phyloP scores from a whole-genome alignment of 2,113 vertebrate species.

The Azemiops feae region DNA sequence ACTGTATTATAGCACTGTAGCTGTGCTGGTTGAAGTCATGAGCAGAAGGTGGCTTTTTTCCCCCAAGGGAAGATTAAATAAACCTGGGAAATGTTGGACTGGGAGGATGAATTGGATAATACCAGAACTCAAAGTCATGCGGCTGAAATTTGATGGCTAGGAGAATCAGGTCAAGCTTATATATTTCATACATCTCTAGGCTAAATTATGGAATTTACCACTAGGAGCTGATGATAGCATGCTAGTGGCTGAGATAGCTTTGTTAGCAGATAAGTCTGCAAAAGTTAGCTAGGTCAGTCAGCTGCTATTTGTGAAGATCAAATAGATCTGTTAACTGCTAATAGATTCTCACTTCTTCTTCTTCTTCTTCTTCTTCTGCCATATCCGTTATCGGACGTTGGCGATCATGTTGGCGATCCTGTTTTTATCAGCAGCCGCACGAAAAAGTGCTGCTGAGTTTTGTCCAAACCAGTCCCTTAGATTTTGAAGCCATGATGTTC shows the following conservation, averaged over 20 bases:
- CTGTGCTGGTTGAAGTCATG: too few relatives aligned
- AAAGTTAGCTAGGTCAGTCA: neutral
- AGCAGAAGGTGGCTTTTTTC: neutral
- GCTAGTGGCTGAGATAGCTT: neutral
- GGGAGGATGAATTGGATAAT: neutral
- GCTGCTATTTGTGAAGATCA: neutral
- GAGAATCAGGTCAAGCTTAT: neutral
- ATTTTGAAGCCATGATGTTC: too few relatives aligned
- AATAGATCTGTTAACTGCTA: neutral
- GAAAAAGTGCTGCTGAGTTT: too few relatives aligned
- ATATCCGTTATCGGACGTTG: too few relatives aligned
- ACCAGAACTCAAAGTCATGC: neutral
- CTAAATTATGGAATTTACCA: neutral
- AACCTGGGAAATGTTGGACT: neutral
- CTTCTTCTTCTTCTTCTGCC: too few relatives aligned
- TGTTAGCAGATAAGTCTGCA: neutral
- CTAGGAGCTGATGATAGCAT: neutral
- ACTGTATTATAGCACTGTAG: neutral
- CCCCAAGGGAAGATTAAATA: neutral
- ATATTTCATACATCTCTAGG: neutral
- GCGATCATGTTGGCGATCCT: too few relatives aligned
- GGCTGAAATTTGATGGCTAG: neutral
- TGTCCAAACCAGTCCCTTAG: too few relatives aligned
- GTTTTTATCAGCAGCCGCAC: too few relatives aligned
- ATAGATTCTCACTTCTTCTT: neutral